Percentiles rank a stretch among this genome's conserved stretches.
Conservation (phyloP, 1,140 invertebrate species). For the Drosophila quadrilineata region DNA sequence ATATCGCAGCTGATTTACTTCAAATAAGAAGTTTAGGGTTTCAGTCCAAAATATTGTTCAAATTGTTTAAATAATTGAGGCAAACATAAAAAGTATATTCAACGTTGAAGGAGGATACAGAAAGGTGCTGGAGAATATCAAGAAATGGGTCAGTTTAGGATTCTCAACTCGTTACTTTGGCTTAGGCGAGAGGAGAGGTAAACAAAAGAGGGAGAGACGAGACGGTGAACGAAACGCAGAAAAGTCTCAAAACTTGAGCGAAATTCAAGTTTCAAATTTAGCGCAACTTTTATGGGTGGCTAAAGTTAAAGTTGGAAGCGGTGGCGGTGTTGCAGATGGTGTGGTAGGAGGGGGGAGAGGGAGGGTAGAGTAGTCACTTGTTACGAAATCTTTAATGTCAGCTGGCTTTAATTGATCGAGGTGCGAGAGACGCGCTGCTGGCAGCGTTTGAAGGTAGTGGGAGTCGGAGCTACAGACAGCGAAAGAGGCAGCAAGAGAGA, state of each 20-base stretch:
- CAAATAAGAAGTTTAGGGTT: constrained; percentile 14
- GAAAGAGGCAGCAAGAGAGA: no score
- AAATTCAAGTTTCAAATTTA: constrained; percentile 29
- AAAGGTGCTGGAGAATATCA: not conserved
- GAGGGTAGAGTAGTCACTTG: constrained; percentile 14
- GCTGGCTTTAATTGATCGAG: constrained; percentile 65
- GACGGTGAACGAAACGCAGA: constrained; percentile 5
- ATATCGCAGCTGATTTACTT: constrained; percentile 1
- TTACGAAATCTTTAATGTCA: constrained; percentile 51
- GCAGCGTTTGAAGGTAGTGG: no score
- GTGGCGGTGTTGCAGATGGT: not conserved
- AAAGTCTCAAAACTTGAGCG: constrained; percentile 16
- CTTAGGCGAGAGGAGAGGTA: no score
- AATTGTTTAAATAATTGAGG: constrained; percentile 30
- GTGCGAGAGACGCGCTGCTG: no score
- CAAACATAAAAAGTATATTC: constrained; percentile 57
- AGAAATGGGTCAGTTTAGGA: no score
- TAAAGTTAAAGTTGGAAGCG: not conserved
- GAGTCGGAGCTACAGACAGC: no score
- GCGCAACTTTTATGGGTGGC: constrained; percentile 8
- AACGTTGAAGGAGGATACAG: constrained; percentile 48
- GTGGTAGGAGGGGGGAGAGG: not conserved
- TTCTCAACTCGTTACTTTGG: constrained; percentile 13
- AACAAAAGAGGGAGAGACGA: constrained; percentile 20
- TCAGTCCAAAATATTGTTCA: not conserved